A percentile compares a stretch with the other conserved stretches of the same genome.
Conservation (phyloP, 1,140 invertebrate genomes). For the Colletes gigas region DNA sequence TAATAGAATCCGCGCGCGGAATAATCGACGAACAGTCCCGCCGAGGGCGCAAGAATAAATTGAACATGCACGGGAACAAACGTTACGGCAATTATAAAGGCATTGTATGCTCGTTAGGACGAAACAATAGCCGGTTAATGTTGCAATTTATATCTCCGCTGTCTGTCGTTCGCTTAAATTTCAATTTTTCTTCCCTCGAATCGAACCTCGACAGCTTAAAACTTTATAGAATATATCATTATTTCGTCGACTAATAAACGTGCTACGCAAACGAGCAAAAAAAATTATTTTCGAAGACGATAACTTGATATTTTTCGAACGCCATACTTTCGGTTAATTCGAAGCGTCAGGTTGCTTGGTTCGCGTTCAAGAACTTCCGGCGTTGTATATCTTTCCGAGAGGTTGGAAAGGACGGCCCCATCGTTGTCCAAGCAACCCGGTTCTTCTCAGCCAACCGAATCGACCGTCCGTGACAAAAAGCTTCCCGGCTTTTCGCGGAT, state of each 20-base stretch:
- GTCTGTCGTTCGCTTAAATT: conserved; percentile 34
- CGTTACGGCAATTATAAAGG: conserved; percentile 24
- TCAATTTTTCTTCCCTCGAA: conserved; percentile 18
- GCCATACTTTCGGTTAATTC: too few relatives aligned
- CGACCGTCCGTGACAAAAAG: conserved; percentile 63
- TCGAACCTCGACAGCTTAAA: conserved; percentile 26
- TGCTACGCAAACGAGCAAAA: too few relatives aligned
- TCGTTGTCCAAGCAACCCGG: conserved; percentile 26
- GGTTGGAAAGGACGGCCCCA: background rate
- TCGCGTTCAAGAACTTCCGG: background rate
- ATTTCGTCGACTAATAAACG: too few relatives aligned
- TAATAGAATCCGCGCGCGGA: background rate
- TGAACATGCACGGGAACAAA: conserved; percentile 3
- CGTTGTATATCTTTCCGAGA: background rate
- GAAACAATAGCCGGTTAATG: conserved; percentile 33
- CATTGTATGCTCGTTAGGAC: conserved; percentile 4
- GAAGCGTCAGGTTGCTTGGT: background rate
- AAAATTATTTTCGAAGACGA: too few relatives aligned
- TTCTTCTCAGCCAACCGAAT: conserved; percentile 46
- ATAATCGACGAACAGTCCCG: background rate
- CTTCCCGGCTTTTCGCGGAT: conserved; percentile 59
- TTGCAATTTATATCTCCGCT: background rate
- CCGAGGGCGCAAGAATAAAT: background rate
- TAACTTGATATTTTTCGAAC: too few relatives aligned
- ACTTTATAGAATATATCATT: too few relatives aligned